Base-by-base conservation (phyloP, 64 coral and sea anemone species). In the Trachythela sp. region DNA sequence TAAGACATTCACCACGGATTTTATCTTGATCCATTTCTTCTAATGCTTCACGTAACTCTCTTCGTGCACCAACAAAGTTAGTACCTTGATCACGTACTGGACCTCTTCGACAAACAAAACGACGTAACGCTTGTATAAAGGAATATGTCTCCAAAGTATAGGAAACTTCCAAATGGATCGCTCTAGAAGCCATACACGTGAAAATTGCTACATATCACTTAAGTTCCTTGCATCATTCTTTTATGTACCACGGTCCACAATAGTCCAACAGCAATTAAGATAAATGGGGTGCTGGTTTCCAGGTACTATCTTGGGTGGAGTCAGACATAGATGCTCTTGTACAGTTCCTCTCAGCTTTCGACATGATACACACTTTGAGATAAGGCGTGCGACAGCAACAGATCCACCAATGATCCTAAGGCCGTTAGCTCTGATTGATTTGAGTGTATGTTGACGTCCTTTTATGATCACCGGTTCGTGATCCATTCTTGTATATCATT, bases 61-160 rank as follows among this genome's bases (percentile, higher is more conserved):
- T 88, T 29, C 87, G 64, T 0, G 87, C 87, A 41, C 87, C 64
- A 22, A 88, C 87, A 33, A 88, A 88, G 42, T 91, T 91, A 24
- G 90, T 87, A 26, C 90, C 90, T 70, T 86, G 54, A 18, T 91
- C 84, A 8, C 84, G 41, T 15, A 77, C 90, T 35, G 90, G 90
- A 20, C 90, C 90, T n/a, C 54, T 20, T 37, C 84, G 84, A 20
- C 90, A 77, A 0, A 48, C 17, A 15, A 91, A 87, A n/a, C 41
- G 40, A 27, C 90, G 86, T 5, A 86, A 77, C 2, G 90, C 90
- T n/a, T n/a, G n/a, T n/a, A n/a, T n/a, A n/a, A n/a, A n/a, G n/a
- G n/a, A n/a, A n/a, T n/a, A n/a, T n/a, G 90, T 91, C 34, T 86
- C 90, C 2, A 39, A 39, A 24, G 84, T 67, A 26, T 0, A 0